Percentiles rank a stretch among this genome's conserved stretches.
These are phyloP conservation scores for Artibeus lituratus DNA, from an alignment of 2,797 vertebrate genomes.

Conservation along the genomic window DNA sequence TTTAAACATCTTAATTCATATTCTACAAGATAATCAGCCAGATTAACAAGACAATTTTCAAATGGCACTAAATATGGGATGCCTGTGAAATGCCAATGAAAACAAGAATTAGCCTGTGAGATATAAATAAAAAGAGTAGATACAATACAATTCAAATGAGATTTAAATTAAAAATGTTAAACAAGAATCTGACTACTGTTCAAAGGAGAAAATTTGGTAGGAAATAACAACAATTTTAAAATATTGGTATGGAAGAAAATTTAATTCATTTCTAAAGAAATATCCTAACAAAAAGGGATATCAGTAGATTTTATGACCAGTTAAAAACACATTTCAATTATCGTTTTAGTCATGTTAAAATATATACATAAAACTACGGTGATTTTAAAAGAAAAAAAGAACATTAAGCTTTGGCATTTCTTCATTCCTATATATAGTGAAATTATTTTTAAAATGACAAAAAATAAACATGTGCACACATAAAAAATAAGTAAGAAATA, in stretches of 20 bases:
- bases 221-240: background rate
- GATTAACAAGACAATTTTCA: slow-evolving; percentile 12
- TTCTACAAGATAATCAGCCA: background rate
- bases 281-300: background rate
- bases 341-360: background rate
- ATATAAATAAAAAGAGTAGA: background rate
- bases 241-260: background rate
- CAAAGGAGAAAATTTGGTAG: background rate
- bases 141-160: background rate
- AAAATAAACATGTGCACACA: background rate
- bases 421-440: background rate
- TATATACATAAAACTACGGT: background rate
- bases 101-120: background rate
- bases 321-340: background rate
- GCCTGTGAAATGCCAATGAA: slow-evolving; percentile 20
- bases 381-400: background rate
- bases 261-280: background rate
- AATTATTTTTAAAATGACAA: background rate
- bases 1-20: slow-evolving; percentile 14
- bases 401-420: background rate
- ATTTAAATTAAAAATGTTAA: slow-evolving; percentile 20
- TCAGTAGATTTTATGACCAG: background rate
- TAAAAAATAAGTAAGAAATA: background rate
- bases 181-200: background rate
- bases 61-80: background rate